Evolutionary conservation across 2,797 vertebrate genomes (phyloP).

Genomic region (Danio albolineatus): DNA sequence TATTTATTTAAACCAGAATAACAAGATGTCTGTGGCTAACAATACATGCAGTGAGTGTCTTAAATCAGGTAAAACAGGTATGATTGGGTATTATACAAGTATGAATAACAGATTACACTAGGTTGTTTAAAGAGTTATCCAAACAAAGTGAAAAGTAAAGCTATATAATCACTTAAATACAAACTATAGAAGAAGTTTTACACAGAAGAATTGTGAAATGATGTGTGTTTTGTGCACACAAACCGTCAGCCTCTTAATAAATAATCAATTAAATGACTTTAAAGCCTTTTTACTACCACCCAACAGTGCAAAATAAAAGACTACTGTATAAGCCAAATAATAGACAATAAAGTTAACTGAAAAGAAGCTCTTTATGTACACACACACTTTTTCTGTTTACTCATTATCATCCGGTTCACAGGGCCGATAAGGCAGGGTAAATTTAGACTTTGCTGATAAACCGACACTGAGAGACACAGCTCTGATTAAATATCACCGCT

Average conservation of each 20-base stretch:
- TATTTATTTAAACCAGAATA: neutral
- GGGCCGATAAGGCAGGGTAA: slow-evolving; percentile 47
- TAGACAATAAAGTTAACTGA: no score
- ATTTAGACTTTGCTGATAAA: slow-evolving; percentile 40
- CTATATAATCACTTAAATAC: neutral
- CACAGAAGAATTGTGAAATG: neutral
- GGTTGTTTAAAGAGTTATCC: neutral
- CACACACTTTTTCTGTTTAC: neutral
- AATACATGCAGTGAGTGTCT: neutral
- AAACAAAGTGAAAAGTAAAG: neutral
- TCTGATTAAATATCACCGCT: slow-evolving; percentile 31
- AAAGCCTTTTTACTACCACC: no score
- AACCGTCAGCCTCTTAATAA: neutral
- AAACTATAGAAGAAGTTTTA: neutral
- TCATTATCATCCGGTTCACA: slow-evolving; percentile 56
- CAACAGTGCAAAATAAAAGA: no score
- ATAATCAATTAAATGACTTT: no score
- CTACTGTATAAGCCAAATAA: no score
- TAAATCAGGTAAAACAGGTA: neutral
- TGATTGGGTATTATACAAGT: no score
- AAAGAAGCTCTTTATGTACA: neutral
- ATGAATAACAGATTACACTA: neutral
- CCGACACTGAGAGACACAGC: slow-evolving; percentile 22
- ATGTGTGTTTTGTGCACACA: neutral
- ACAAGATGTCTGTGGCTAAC: neutral